Conservation (phyloP, 2,113 vertebrate genomes). For the Nothoprocta pentlandii region DNA sequence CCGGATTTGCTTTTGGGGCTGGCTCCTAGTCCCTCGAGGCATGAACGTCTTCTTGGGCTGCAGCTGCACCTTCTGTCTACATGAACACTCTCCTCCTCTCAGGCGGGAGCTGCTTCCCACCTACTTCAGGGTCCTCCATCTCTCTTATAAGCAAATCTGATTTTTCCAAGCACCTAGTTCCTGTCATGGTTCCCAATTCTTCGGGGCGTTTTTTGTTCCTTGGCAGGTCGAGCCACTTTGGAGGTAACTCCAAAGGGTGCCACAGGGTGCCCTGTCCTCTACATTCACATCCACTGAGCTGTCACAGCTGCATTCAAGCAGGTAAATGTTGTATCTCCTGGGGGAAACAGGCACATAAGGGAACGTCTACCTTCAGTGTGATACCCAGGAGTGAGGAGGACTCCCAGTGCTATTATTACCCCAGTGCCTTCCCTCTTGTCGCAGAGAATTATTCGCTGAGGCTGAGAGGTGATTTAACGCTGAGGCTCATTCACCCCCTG, state of each 20-base stretch:
- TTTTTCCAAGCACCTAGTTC: not conserved
- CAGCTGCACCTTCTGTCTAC: rapidly evolving
- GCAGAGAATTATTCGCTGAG: conserved; percentile 37
- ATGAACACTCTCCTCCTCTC: not conserved
- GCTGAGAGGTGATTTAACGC: conserved; percentile 66
- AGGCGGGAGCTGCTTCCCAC: not conserved
- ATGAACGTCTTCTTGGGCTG: rapidly evolving
- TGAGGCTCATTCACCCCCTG: conserved; percentile 46
- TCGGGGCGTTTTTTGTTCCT: not conserved
- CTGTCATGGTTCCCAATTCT: not conserved
- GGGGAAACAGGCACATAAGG: not conserved
- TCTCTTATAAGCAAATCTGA: not conserved
- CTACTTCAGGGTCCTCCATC: not conserved
- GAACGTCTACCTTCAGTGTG: not conserved
- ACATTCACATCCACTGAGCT: not conserved
- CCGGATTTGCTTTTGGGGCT: not conserved
- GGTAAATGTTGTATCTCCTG: not conserved
- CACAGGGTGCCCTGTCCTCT: not conserved
- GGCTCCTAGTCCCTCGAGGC: rapidly evolving
- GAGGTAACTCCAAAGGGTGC: not conserved
- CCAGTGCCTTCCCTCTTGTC: conserved; percentile 36
- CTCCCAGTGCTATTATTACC: not conserved
- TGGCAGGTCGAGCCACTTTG: not conserved
- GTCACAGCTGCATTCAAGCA: not conserved
- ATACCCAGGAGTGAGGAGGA: not conserved